Base-by-base conservation (phyloP, 2,797 vertebrate genomes). In the Sylvia borin region DNA sequence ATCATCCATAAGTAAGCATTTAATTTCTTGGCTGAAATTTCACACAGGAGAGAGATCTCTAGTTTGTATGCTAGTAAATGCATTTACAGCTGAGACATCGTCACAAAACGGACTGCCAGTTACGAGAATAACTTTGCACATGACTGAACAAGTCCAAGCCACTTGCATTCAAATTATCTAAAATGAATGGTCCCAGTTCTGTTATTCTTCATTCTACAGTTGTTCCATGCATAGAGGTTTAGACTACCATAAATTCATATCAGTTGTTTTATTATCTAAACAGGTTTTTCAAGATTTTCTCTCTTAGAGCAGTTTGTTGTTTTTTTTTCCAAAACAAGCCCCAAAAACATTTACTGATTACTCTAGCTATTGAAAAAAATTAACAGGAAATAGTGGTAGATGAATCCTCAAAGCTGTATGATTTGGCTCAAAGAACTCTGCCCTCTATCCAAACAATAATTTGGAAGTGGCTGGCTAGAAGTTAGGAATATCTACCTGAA, bases 21-120 rank as follows among this genome's bases (percentile, higher is more conserved):
- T 94, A 21, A 83, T 87, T 85, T 81, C 77, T 88, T 93, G 48
- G 51, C 58, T 78, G 53, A 88, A 88, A 85, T 78, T 71, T 92
- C 43, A 85, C 67, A 74, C n/a, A 54, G n/a, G 68, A 91, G 61
- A 90, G 54, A 84, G 7, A 7, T 78, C 25, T 78, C 54, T 85
- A 74, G 34, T 77, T 60, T 43, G 19, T n/a, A 84, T 50, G 38
- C 58, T 91, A 42, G 38, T 32, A 82, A 95, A 92, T 80, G 43
- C 18, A 84, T 65, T 48, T 65, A 72, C 66, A 92, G 65, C 32
- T 72, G 54, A 95, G 75, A 78, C 43, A 68, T 4, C 13, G 55
- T 72, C 29, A 71, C 51, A 73, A 78, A 95, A 84, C 1, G 7
- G 70, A 38, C 47, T 86, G 31, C 43, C 74, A 83, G 42, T 82